phyloP scores from a whole-genome alignment of 2,888 invertebrate species.

The Hybos culiciformis region DNA sequence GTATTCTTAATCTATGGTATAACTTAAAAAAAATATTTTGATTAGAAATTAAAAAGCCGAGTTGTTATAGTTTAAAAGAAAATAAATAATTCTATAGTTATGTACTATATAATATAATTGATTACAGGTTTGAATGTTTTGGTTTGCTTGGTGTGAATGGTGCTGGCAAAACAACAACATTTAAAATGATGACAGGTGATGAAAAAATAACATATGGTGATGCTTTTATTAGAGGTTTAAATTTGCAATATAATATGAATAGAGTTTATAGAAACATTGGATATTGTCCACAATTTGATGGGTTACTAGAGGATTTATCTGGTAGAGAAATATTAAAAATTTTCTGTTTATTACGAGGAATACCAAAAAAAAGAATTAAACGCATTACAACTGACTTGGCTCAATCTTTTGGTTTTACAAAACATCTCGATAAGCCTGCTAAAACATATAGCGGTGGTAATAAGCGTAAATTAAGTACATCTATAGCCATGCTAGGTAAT shows the following conservation, averaged over 20 bases:
- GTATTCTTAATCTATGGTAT: no score
- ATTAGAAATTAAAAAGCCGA: not conserved
- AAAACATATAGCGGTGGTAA: slow-evolving; percentile 58
- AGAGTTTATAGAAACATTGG: slow-evolving; percentile 47
- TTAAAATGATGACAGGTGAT: slow-evolving; percentile 82
- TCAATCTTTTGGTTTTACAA: slow-evolving; percentile 43
- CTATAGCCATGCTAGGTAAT: slow-evolving; percentile 53
- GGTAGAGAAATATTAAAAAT: slow-evolving; percentile 53
- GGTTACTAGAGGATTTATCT: slow-evolving; percentile 53
- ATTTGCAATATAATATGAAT: slow-evolving; percentile 40
- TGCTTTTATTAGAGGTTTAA: slow-evolving; percentile 49
- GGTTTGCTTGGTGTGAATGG: slow-evolving; percentile 75
- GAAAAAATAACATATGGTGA: slow-evolving; percentile 54
- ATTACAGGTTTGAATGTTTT: slow-evolving; percentile 60
- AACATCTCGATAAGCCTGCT: slow-evolving; percentile 48
- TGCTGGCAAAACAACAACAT: slow-evolving; percentile 78
- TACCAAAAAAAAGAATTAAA: slow-evolving; percentile 33
- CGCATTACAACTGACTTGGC: slow-evolving; percentile 30
- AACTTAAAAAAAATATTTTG: no score
- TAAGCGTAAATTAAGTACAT: slow-evolving; percentile 58
- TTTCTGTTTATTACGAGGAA: slow-evolving; percentile 50
- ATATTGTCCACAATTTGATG: slow-evolving; percentile 68
- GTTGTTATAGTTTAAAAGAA: not conserved
- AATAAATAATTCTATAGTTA: not conserved
- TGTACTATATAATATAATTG: no score